These are phyloP conservation scores for Phaenicophaeus curvirostris DNA, from an alignment of 2,797 vertebrate species.

Conservation along the genomic window DNA sequence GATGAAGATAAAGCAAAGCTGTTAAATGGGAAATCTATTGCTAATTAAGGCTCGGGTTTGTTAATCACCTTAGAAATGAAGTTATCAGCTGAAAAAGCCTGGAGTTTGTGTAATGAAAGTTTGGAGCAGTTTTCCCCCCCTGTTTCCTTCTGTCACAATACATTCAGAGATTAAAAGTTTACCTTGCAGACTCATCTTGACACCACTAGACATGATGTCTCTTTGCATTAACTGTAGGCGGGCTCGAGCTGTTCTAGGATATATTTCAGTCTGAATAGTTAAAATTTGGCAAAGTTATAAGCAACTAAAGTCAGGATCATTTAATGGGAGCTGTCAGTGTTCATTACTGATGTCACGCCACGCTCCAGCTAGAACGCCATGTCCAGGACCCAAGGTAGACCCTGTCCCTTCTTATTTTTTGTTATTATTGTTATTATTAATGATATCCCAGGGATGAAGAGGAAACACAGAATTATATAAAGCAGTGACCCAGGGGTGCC, in stretches of 20 bases:
- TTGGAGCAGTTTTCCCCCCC: neutral
- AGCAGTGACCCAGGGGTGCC: neutral
- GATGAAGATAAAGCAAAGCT: neutral
- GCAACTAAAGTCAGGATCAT: neutral
- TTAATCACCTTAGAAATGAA: constrained; percentile 43
- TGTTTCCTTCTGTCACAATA: neutral
- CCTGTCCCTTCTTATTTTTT: neutral
- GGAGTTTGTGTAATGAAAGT: neutral
- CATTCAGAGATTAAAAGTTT: neutral
- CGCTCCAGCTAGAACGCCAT: neutral
- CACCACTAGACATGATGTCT: constrained; percentile 21
- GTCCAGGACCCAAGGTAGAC: neutral
- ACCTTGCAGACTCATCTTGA: constrained; percentile 20
- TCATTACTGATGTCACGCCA: neutral
- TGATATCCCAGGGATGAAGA: neutral
- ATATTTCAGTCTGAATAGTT: neutral
- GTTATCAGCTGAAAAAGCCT: constrained; percentile 28
- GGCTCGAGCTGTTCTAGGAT: neutral
- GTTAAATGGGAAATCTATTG: constrained; percentile 30
- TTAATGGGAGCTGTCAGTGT: neutral
- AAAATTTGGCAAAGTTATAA: neutral
- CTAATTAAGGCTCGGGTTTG: constrained; percentile 23
- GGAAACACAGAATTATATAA: neutral
- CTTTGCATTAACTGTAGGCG: constrained; percentile 6
- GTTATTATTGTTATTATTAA: neutral